Conservation (phyloP, 2,797 vertebrate genomes). For the Capromys pilorides region DNA sequence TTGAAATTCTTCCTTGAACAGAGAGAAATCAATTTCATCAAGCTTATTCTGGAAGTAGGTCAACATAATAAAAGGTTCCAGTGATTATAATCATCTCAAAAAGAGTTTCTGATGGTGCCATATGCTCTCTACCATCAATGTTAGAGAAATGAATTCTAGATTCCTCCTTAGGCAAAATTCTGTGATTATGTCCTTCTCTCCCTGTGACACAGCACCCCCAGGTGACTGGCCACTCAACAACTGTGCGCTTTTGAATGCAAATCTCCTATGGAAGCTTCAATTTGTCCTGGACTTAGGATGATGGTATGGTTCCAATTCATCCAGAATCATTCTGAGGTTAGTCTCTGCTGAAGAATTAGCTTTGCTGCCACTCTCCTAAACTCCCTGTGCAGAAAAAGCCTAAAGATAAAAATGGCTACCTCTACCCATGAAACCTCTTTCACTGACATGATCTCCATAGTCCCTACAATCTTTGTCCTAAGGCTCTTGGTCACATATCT, state of each 20-base stretch:
- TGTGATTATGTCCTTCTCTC: constrained; percentile 63
- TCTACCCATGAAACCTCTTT: not conserved
- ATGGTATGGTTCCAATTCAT: constrained; percentile 9
- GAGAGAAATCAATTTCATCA: constrained; percentile 60
- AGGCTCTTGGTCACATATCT: not conserved
- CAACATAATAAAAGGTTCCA: constrained; percentile 61
- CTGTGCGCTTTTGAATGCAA: constrained; percentile 55
- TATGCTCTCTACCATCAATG: constrained; percentile 55
- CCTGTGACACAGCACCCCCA: not conserved
- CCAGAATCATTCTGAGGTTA: constrained; percentile 37
- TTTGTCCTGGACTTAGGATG: constrained; percentile 57
- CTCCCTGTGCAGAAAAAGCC: constrained; percentile 22
- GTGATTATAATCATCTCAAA: constrained; percentile 56
- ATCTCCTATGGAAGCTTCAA: not conserved
- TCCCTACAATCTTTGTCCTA: not conserved
- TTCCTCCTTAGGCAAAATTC: constrained; percentile 39
- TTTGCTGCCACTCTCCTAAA: constrained; percentile 16
- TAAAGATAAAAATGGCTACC: not conserved
- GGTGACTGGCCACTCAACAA: constrained; percentile 47
- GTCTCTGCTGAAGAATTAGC: constrained; percentile 29
- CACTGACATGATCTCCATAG: not conserved
- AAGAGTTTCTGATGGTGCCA: constrained; percentile 37
- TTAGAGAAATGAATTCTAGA: constrained; percentile 56
- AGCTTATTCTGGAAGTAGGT: constrained; percentile 63
- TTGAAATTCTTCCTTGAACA: constrained; percentile 42